Base-by-base conservation (phyloP, 92 coral and sea anemone genomes). In the Palythoa grandiflora region DNA sequence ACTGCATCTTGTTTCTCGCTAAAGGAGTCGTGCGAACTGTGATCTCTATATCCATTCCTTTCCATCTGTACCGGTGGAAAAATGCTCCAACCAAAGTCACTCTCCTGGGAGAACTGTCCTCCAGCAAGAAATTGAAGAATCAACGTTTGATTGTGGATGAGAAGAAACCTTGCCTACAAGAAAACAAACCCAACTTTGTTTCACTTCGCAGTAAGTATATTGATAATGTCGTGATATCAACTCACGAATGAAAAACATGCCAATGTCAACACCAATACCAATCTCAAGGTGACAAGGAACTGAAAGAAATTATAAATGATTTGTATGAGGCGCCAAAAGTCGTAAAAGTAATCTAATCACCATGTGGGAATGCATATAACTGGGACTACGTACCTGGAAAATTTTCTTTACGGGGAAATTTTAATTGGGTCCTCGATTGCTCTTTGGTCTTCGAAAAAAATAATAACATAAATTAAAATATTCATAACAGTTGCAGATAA, bases 1-100 rank as follows among this genome's bases (percentile, higher is more conserved):
- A 88, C 92, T 38, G 89, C 97, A 78, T 97, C 99, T 57, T 95
- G 98, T 90, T 92, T 92, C 83, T 94, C 99, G 80, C 89, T 88
- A 53, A 94, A 81, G 61, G 90, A 89, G 75, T 89, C 91, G 12
- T 79, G 88, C 38, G 86, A 88, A 37, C 90, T 80, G 55, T 78
- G 88, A 38, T 93, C 93, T 28, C 92, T 89, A 80, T 89, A 93
- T 63, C 94, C 96, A 90, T 90, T 89, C 44, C 94, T 90, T 53
- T 95, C 89, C 98, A 95, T 95, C 75, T 84, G 36, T 60, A 37
- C 87, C 16, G 79, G 51, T 85, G 87, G 36, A 70, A 35, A 11
- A 7, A 28, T 14, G 11, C 14, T 85, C 59, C 17, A 2, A 51
- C 15, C 78, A n/a, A 71, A 19, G n/a, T 6, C 13, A 36, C 38